Evolutionary conservation across 2,113 vertebrate species (phyloP).

Genomic region (Mugil cephalus): DNA sequence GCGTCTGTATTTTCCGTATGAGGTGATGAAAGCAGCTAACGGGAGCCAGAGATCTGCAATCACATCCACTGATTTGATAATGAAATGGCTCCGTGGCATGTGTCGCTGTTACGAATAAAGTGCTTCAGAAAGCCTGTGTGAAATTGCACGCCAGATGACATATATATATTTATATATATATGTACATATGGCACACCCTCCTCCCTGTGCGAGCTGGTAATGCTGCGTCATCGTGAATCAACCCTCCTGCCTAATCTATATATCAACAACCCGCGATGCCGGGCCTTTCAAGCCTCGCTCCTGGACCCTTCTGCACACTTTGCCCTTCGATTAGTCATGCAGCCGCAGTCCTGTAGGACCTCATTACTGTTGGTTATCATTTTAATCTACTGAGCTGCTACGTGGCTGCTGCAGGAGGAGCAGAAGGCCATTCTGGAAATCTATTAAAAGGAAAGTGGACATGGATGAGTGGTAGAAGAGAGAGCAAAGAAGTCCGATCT

Average conservation of each 20-base stretch:
- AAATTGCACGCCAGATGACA: conserved; percentile 43
- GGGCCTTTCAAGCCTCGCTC: conserved; percentile 35
- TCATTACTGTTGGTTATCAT: conserved; percentile 79
- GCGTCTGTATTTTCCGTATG: conserved; percentile 11
- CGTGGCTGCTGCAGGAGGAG: conserved; percentile 51
- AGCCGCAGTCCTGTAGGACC: conserved; percentile 73
- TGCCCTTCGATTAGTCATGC: conserved; percentile 75
- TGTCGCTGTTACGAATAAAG: conserved; percentile 22
- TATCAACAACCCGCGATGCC: conserved; percentile 16
- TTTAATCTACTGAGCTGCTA: conserved; percentile 71
- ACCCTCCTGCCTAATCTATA: conserved; percentile 39
- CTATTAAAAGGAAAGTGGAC: conserved; percentile 72
- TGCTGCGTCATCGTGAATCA: conserved; percentile 33
- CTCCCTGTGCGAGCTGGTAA: conserved; percentile 2
- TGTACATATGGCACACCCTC: not conserved
- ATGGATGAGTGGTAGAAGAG: conserved; percentile 63
- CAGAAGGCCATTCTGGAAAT: conserved; percentile 61
- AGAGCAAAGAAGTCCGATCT: conserved; percentile 40
- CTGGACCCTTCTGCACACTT: conserved; percentile 52
- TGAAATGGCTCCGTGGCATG: conserved; percentile 20
- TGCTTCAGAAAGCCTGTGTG: conserved; percentile 27
- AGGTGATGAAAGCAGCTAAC: conserved; percentile 31
- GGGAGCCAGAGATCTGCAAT: conserved; percentile 29
- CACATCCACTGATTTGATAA: conserved; percentile 35
- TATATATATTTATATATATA: not conserved